Percentiles rank a stretch among this genome's conserved stretches.
phyloP scores from a whole-genome alignment of 1,140 invertebrate genomes.

The Zaprionus camerounensis region DNA sequence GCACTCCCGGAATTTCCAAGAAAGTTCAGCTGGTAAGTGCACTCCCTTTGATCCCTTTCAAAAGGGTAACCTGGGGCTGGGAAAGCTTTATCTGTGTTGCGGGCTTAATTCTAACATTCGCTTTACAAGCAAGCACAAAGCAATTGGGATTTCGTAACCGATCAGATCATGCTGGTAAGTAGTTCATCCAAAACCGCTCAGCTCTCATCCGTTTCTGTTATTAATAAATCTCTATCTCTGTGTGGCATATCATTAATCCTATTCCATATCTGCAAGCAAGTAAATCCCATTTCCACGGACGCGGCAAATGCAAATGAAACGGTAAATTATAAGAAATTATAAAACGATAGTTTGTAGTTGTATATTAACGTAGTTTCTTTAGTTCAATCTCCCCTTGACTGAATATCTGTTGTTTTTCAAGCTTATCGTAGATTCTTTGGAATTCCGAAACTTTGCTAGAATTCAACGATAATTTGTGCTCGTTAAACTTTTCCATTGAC shows the following conservation, averaged over 20 bases:
- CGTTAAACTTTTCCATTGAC: not conserved
- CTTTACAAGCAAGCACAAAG: conserved; percentile 74
- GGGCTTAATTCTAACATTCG: conserved; percentile 33
- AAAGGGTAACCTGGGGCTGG: not conserved
- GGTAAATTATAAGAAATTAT: conserved; percentile 19
- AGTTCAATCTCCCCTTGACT: not conserved
- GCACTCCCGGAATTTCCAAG: conserved; percentile 90
- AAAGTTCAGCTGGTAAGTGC: conserved; percentile 94
- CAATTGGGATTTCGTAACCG: conserved; percentile 75
- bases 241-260: conserved; percentile 41
- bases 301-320: conserved; percentile 29
- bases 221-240: conserved; percentile 9
- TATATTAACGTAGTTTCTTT: not conserved
- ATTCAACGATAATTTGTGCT: not conserved
- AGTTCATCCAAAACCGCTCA: not conserved
- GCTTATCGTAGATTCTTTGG: not conserved
- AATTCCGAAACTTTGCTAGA: not conserved
- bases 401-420: not conserved
- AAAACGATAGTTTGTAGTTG: not conserved
- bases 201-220: not conserved
- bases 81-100: conserved; percentile 19
- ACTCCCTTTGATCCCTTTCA: no score
- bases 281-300: conserved; percentile 65
- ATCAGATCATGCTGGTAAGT: conserved; percentile 77
- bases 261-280: conserved; percentile 77